Evolutionary conservation across 2,888 invertebrate genomes (phyloP).

Genomic region (Sphinx pinastri): DNA sequence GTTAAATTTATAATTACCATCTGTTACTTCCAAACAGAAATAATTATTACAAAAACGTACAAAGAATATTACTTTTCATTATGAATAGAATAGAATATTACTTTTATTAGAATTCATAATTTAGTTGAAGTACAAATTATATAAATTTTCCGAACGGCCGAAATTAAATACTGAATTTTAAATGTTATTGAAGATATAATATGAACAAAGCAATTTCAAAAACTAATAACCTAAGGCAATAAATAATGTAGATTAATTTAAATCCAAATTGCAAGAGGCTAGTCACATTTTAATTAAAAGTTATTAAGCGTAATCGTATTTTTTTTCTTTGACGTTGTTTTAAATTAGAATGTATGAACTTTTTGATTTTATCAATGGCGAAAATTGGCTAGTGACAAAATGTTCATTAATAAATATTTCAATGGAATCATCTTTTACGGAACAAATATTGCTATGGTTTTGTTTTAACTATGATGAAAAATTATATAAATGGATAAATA

Average conservation of each 20-base stretch:
- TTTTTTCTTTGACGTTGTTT: neutral
- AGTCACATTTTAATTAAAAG: constrained; percentile 13
- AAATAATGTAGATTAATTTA: constrained; percentile 14
- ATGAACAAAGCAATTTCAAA: neutral
- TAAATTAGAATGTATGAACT: neutral
- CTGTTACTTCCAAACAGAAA: no score
- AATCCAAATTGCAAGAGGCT: neutral
- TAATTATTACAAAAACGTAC: no score
- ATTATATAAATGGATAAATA: no score
- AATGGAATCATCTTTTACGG: no score
- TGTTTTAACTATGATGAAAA: no score
- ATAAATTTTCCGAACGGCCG: neutral
- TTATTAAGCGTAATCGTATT: neutral
- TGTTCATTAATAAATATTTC: neutral
- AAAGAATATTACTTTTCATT: neutral
- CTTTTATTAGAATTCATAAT: neutral
- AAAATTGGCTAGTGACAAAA: neutral
- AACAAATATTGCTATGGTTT: no score
- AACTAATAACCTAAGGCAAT: constrained; percentile 13
- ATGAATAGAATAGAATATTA: neutral
- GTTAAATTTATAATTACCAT: no score
- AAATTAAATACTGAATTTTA: neutral
- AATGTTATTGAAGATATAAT: neutral
- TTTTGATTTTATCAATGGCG: neutral
- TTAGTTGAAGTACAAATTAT: neutral